Evolutionary conservation across 1,140 invertebrate genomes (phyloP).

Genomic region (Zaprionus vittiger): DNA sequence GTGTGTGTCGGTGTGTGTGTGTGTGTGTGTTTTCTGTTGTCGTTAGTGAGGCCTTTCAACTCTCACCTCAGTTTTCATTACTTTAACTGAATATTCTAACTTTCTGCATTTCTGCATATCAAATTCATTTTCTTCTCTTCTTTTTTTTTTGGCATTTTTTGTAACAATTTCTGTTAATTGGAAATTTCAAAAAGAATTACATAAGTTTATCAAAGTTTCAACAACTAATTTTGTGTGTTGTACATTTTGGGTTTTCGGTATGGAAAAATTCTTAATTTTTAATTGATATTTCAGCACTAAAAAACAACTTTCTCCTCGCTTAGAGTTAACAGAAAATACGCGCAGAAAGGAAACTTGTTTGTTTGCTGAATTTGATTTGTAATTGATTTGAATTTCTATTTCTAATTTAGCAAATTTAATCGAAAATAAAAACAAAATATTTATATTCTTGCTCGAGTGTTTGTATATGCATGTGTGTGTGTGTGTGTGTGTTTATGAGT

Average conservation of each 20-base stretch:
- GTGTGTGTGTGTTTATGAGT: slow-evolving; percentile 1
- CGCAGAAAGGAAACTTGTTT: slow-evolving; percentile 42
- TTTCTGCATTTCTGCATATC: slow-evolving; percentile 16
- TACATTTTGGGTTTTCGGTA: slow-evolving; percentile 71
- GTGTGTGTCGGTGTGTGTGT: not conserved
- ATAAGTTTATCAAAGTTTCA: slow-evolving; percentile 45
- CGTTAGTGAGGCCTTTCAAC: not conserved
- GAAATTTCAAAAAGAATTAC: slow-evolving; percentile 47
- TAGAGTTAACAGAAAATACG: slow-evolving; percentile 35
- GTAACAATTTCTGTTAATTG: slow-evolving; percentile 66
- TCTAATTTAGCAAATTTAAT: slow-evolving; percentile 3
- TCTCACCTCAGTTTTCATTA: slow-evolving; percentile 6
- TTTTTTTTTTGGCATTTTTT: slow-evolving; percentile 34
- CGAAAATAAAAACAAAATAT: slow-evolving; percentile 40
- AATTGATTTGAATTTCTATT: not conserved
- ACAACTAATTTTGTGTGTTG: slow-evolving; percentile 61
- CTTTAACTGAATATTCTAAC: slow-evolving; percentile 38
- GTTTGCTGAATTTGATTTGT: slow-evolving; percentile 41
- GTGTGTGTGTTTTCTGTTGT: slow-evolving; percentile 2
- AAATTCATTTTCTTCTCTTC: slow-evolving; percentile 20
- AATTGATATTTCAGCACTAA: slow-evolving; percentile 41
- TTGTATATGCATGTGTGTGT: slow-evolving; percentile 4
- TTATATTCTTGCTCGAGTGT: slow-evolving; percentile 18
- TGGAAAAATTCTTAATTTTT: slow-evolving; percentile 47
- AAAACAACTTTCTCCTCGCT: slow-evolving; percentile 28